phyloP scores from a whole-genome alignment of 2,888 invertebrate species.

The Leptinotarsa juncta region DNA sequence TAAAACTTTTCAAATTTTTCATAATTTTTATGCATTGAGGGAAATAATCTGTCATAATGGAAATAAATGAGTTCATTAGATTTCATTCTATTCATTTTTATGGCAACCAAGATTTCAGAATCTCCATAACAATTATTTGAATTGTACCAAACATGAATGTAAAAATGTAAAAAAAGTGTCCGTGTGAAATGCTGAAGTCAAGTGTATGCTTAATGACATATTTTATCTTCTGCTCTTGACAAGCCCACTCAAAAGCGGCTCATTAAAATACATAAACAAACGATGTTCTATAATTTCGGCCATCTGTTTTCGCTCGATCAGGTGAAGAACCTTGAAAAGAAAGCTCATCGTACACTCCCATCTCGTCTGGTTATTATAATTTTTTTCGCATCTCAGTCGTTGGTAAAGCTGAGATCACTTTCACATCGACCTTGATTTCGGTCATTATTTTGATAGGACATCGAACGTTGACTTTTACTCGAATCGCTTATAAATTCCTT shows the following conservation, averaged over 20 bases:
- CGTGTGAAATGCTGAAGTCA: background rate
- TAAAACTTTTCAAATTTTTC: no score
- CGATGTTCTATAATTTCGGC: slow-evolving; percentile 27
- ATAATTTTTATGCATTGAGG: no score
- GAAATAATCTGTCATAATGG: no score
- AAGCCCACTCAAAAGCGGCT: background rate
- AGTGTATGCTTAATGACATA: background rate
- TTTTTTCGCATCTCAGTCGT: slow-evolving; percentile 19
- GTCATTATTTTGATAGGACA: slow-evolving; percentile 19
- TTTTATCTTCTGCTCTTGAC: background rate
- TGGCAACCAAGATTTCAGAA: no score
- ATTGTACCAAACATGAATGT: background rate
- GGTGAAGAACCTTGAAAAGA: slow-evolving; percentile 51
- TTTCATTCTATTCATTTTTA: no score
- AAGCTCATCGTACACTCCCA: slow-evolving; percentile 43
- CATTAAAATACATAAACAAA: slow-evolving; percentile 9
- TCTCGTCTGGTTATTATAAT: slow-evolving; percentile 24
- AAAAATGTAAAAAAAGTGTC: background rate
- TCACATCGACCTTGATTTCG: slow-evolving; percentile 47
- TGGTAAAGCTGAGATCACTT: slow-evolving; percentile 39
- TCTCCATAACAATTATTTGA: background rate
- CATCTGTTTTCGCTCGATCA: slow-evolving; percentile 34
- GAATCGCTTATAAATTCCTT: slow-evolving; percentile 5
- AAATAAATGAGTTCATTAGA: no score
- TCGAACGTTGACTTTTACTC: slow-evolving; percentile 23